A percentile compares a stretch with the other conserved stretches of the same genome.
Evolutionary conservation across 2,888 invertebrate species (phyloP).

Genomic region (Sarcophaga carnaria): DNA sequence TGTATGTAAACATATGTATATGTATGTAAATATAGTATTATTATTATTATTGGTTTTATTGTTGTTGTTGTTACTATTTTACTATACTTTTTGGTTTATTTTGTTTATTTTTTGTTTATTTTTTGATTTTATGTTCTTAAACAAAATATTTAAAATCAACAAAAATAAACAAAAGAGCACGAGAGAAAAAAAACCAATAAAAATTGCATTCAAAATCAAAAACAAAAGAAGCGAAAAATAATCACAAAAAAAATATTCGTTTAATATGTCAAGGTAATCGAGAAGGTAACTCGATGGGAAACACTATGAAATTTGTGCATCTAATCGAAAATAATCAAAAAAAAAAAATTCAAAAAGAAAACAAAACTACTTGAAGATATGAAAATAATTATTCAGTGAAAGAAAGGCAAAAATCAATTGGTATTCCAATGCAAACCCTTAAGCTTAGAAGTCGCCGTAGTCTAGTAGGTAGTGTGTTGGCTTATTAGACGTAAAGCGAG

Average conservation of each 20-base stretch:
- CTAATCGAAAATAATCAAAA: neutral
- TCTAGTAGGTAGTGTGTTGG: no score
- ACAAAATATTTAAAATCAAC: conserved; percentile 19
- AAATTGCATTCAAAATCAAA: neutral
- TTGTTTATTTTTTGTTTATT: conserved; percentile 38
- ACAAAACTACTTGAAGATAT: neutral
- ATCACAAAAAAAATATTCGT: neutral
- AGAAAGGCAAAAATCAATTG: no score
- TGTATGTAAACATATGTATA: neutral
- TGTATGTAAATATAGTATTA: neutral
- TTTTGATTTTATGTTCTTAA: conserved; percentile 10
- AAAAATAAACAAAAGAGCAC: conserved; percentile 1
- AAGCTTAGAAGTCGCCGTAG: no score
- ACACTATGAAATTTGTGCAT: conserved; percentile 8
- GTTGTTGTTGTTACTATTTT: neutral
- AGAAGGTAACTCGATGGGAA: conserved; percentile 41
- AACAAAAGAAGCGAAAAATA: neutral
- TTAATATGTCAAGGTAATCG: conserved; percentile 57
- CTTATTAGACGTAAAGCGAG: no score
- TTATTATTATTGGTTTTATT: neutral
- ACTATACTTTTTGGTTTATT: neutral
- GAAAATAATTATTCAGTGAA: no score
- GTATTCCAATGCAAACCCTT: no score
- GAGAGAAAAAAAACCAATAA: conserved; percentile 1
- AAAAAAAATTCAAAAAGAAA: conserved; percentile 27